Base-by-base conservation (phyloP, 1,140 invertebrate genomes). In the Eriosoma lanigerum region DNA sequence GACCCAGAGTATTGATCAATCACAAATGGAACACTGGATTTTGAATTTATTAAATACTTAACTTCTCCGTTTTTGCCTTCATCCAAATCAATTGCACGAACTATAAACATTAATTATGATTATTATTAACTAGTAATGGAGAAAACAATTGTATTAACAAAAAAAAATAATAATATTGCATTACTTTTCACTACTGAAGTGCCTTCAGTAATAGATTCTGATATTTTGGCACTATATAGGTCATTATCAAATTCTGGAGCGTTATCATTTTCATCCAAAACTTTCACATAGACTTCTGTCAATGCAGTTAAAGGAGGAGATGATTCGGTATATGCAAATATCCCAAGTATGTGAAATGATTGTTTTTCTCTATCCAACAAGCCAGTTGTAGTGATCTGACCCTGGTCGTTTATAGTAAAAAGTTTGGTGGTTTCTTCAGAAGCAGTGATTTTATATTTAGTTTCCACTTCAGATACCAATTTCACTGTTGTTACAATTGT, bases 241-340 rank as follows among this genome's bases (percentile, higher is more conserved):
- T 90, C 90, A 83, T 92, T 95, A 85, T 96, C 92, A 86, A 97
- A 97, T 81, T 89, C 87, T 0, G 96, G 96, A 32, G 90, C 88
- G 85, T 97, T 93, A 86, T 98, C 96, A 85, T 98, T 97, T 82
- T 94, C 93, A 85, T 98, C 95, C 62, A 94, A 87, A 32, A 98
- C 91, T 83, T 93, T 91, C 50, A 97, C 88, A 4, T 89, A 88
- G 81, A 96, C 91, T 85, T 92, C 90, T n/a, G 91, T 89, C 66
- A 94, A 88, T 0, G 91, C 89, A 21, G 90, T 92, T 6, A 94
- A 86, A 9, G 91, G 89, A 38, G 93, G 93, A 82, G 90, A 90
- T n/a, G 92, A 92, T 81, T 91, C 88, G 1, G 93, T 94, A 84
- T 94, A 90, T n/a, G 93, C 94, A 19, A 92, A 87, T 4, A 97